Evolutionary conservation across 1,140 invertebrate genomes (phyloP).

Genomic region (Hycleus cichorii): DNA sequence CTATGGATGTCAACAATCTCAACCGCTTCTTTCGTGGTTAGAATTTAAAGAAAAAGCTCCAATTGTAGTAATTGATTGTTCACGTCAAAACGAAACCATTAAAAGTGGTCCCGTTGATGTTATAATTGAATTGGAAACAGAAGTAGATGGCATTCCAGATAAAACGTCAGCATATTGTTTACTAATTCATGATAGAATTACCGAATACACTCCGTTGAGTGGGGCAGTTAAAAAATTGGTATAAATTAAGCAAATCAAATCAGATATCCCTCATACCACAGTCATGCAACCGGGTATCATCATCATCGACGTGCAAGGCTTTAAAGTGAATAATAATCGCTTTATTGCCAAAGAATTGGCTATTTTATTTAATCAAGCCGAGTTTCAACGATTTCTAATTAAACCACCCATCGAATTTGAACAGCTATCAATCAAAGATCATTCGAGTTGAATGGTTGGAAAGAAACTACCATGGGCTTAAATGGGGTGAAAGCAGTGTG

Average conservation of each 20-base stretch:
- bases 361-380: too few species aligned
- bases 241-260: background rate
- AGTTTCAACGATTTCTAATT: too few species aligned
- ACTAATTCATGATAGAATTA: slow-evolving; percentile 27
- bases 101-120: slow-evolving; percentile 29
- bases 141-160: slow-evolving; percentile 7
- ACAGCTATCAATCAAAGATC: too few species aligned
- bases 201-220: slow-evolving; percentile 19
- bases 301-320: too few species aligned
- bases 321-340: too few species aligned
- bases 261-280: too few species aligned
- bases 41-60: slow-evolving; percentile 13
- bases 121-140: slow-evolving; percentile 27
- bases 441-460: too few species aligned
- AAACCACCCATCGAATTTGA: too few species aligned
- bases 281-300: too few species aligned
- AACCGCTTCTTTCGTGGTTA: slow-evolving; percentile 7
- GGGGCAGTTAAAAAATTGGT: slow-evolving; percentile 1
- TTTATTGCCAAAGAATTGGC: too few species aligned
- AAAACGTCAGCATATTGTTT: slow-evolving; percentile 29
- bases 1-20: slow-evolving; percentile 17
- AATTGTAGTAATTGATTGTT: slow-evolving; percentile 29
- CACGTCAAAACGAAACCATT: slow-evolving; percentile 25
- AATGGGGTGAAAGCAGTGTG: too few species aligned
- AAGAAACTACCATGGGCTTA: too few species aligned